These are phyloP conservation scores for Loripinus fragilis DNA, from an alignment of 2,888 invertebrate genomes.

Conservation along the genomic window DNA sequence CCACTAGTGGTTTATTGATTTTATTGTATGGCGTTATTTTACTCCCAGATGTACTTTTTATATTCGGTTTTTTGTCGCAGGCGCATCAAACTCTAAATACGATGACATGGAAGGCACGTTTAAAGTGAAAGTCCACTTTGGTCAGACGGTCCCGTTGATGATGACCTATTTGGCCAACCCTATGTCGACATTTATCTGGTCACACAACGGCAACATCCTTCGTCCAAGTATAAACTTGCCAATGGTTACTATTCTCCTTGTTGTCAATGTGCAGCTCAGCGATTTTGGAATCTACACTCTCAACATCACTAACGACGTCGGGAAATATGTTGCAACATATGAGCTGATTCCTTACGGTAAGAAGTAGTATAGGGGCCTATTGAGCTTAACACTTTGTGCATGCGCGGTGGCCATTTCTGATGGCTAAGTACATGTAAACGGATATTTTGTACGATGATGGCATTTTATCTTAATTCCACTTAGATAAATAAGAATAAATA, in stretches of 20 bases:
- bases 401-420: too few relatives aligned
- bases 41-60: too few relatives aligned
- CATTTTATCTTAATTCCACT: too few relatives aligned
- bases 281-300: neutral
- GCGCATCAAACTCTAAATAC: neutral
- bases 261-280: neutral
- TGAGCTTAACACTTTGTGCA: too few relatives aligned
- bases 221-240: neutral
- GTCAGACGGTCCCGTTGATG: neutral
- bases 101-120: neutral
- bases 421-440: too few relatives aligned
- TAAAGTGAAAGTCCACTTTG: neutral
- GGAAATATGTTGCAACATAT: neutral
- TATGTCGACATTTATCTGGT: neutral
- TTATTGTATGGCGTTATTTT: too few relatives aligned
- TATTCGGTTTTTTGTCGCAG: neutral
- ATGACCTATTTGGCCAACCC: neutral
- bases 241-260: neutral
- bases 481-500: too few relatives aligned
- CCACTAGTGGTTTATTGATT: too few relatives aligned
- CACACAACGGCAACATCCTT: neutral
- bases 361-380: too few relatives aligned
- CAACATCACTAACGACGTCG: neutral
- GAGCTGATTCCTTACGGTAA: neutral
- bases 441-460: too few relatives aligned